Base-by-base conservation (phyloP, 2,113 vertebrate genomes). In the Forbesichthys agassizii region DNA sequence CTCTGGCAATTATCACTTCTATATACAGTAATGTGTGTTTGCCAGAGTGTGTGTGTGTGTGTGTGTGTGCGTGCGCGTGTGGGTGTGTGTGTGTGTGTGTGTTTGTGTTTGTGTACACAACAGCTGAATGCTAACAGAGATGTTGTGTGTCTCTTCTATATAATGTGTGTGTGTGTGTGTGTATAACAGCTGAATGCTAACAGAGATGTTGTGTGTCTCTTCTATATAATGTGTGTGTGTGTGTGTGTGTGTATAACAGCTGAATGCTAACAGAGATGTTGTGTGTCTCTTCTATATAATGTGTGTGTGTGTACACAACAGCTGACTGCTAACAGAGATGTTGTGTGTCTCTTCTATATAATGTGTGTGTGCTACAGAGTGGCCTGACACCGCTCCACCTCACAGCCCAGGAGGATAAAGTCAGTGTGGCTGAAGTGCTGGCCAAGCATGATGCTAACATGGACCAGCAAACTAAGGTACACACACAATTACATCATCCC, bases 381-480 rank as follows among this genome's bases (percentile, higher is more conserved):
- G 96, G 97, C 69, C 87, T 99, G 86, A 95, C 95, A 13, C 90
- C 96, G 54, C 88, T 99, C 64, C 98, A 99, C 84, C 94, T 99
- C 13, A 86, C 95, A 36, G 98, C 96, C 80, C 97, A 99, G 76
- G 96, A 98, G 80, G 98, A 99, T 86, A 94, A 93, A 81, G 95
- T 99, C 71, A 95, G 80, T 9, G 95, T 94, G 56, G 95, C 96
- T 0, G 96, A 98, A 55, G 93, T 96, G 27, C 91, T 99, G 63
- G 90, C 91, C 53, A 96, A 96, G 74, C 90, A 96, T 0, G 94
- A 95, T 8, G 95, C 95, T 12, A 96, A 95, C 78, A 78, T 94
- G 75, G 96, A 99, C 74, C 96, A 97, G 59, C 95, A 94, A 84
- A 99, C 98, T 5, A 99, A 99, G 94, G 98, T 98, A 72, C 49